Conservation (phyloP, 2,888 invertebrate genomes). For the Cryptocephalus primarius region DNA sequence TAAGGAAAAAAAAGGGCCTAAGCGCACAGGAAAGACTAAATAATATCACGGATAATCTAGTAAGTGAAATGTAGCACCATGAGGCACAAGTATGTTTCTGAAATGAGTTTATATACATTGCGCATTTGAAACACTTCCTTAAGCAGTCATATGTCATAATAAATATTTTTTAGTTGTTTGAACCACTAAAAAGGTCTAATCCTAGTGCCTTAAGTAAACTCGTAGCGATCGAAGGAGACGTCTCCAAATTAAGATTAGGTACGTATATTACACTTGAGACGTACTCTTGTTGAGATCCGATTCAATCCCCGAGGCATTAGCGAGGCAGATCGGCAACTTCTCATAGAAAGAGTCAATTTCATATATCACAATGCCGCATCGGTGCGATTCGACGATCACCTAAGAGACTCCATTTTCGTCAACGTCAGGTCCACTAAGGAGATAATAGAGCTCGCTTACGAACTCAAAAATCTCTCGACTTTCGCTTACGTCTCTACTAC, state of each 20-base stretch:
- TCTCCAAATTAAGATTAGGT: neutral
- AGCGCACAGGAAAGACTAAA: neutral
- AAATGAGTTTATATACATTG: too few species aligned
- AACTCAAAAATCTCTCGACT: constrained; percentile 39
- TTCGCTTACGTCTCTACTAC: constrained; percentile 80
- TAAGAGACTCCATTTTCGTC: constrained; percentile 51
- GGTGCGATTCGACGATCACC: constrained; percentile 71
- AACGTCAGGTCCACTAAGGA: constrained; percentile 59
- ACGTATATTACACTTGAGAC: neutral
- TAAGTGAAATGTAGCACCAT: too few species aligned
- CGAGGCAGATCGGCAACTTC: constrained; percentile 38
- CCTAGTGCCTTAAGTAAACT: neutral
- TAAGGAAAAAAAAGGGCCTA: neutral
- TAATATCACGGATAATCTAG: neutral
- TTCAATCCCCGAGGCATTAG: constrained; percentile 41
- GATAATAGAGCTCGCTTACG: constrained; percentile 47
- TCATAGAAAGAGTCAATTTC: constrained; percentile 51
- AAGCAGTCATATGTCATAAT: neutral
- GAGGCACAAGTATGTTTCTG: too few species aligned
- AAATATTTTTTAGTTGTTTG: neutral
- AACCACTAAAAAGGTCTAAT: neutral
- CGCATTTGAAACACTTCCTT: neutral
- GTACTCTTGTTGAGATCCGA: too few species aligned
- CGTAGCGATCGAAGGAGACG: neutral
- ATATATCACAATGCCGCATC: constrained; percentile 74